phyloP scores from a whole-genome alignment of 2,797 vertebrate species.

The Bradypus variegatus region DNA sequence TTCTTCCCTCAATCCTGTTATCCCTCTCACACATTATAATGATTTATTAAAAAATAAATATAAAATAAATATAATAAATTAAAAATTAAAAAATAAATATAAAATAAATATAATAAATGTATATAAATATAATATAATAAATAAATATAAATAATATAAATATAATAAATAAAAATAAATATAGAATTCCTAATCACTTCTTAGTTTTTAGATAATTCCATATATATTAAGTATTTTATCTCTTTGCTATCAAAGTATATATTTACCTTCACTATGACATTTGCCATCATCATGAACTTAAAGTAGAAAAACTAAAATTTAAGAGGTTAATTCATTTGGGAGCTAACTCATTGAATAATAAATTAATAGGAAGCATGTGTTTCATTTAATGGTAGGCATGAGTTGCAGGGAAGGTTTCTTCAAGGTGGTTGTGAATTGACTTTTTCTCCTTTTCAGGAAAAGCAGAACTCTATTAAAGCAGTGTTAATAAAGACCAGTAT shows the following conservation, averaged over 20 bases:
- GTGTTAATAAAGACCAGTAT: background rate
- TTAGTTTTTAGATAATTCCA: background rate
- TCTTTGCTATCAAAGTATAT: background rate
- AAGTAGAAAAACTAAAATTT: background rate
- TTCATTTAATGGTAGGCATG: background rate
- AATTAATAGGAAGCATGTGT: background rate
- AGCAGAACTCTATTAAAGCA: background rate
- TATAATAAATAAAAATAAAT: background rate
- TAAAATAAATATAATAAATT: too few species aligned
- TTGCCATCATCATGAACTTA: background rate
- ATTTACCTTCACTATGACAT: background rate
- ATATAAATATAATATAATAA: too few species aligned
- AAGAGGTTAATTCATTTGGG: background rate
- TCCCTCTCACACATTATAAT: too few species aligned
- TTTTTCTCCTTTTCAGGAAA: background rate
- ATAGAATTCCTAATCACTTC: background rate
- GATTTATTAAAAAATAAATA: background rate
- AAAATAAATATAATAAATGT: too few species aligned
- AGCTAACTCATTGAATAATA: slow-evolving; percentile 9
- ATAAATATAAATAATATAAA: too few species aligned
- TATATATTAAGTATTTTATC: background rate
- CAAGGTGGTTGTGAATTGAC: background rate
- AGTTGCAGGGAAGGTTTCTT: background rate
- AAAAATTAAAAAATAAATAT: too few species aligned
- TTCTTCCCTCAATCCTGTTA: too few species aligned